These are phyloP conservation scores for Labeo catla DNA, from an alignment of 2,113 vertebrate genomes.

Conservation along the genomic window DNA sequence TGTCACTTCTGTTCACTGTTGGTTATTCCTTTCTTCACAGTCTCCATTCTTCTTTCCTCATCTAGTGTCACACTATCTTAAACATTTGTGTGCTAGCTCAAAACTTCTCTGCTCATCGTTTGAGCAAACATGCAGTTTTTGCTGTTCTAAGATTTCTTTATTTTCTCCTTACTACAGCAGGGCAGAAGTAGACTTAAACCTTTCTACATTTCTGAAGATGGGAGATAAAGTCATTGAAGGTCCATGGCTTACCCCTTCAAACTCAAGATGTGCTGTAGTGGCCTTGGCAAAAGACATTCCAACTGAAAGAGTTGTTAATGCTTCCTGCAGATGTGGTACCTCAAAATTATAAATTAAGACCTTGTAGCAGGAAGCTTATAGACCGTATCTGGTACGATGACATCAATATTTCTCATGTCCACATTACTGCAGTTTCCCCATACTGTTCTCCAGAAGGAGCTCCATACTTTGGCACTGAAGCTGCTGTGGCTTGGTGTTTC, in stretches of 20 bases:
- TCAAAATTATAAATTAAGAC: neutral
- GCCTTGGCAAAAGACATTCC: neutral
- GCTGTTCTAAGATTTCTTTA: neutral
- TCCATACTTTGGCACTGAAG: neutral
- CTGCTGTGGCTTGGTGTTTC: neutral
- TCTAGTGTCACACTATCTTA: neutral
- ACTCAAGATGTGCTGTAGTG: constrained; percentile 6
- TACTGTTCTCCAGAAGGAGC: neutral
- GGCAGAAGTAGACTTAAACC: constrained; percentile 35
- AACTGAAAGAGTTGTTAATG: neutral
- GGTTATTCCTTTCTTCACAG: neutral
- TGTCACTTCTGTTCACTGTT: constrained; percentile 2
- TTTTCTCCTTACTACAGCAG: constrained; percentile 3
- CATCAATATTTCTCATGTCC: neutral
- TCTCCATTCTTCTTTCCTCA: neutral
- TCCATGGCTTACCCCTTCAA: neutral
- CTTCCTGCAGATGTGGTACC: neutral
- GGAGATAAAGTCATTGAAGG: neutral
- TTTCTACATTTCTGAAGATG: neutral
- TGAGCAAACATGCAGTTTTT: neutral
- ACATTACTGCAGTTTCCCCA: neutral
- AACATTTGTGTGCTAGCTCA: neutral
- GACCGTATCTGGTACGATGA: neutral
- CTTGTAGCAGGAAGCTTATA: neutral
- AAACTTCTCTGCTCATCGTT: neutral